Percentiles rank a stretch among this genome's conserved stretches.
These are phyloP conservation scores for Leptobrachium ailaonicum DNA, from an alignment of 2,113 vertebrate genomes.

Conservation along the genomic window DNA sequence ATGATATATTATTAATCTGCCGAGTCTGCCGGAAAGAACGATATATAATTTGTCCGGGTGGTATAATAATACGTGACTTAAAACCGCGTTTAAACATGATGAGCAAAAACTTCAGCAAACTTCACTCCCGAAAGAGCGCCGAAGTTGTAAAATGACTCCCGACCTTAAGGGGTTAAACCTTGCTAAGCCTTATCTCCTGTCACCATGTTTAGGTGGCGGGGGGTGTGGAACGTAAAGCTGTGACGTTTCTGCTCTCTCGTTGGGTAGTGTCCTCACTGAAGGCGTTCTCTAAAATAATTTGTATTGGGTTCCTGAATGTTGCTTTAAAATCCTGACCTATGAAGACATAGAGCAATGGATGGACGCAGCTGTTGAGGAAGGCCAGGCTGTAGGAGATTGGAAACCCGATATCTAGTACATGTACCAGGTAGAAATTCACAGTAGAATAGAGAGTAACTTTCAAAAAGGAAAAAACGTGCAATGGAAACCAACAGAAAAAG, in stretches of 20 bases:
- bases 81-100: no score
- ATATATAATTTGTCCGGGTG: no score
- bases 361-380: constrained; percentile 89
- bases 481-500: constrained; percentile 86
- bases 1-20: no score
- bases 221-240: constrained; percentile 24
- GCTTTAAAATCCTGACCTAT: constrained; percentile 74
- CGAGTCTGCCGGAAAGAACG: no score
- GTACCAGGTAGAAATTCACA: constrained; percentile 55
- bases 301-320: constrained; percentile 58
- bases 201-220: no score
- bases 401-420: constrained; percentile 70
- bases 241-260: constrained; percentile 57
- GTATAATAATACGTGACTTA: no score
- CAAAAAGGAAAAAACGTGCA: constrained; percentile 76
- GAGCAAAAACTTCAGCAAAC: no score
- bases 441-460: constrained; percentile 62
- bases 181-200: no score
- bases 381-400: constrained; percentile 82
- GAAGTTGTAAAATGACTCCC: no score
- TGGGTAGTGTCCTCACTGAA: constrained; percentile 59
- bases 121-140: no score
- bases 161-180: no score
- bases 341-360: constrained; percentile 84
- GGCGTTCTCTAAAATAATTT: constrained; percentile 57